phyloP scores from a whole-genome alignment of 2,797 vertebrate species.

The Alca torda region DNA sequence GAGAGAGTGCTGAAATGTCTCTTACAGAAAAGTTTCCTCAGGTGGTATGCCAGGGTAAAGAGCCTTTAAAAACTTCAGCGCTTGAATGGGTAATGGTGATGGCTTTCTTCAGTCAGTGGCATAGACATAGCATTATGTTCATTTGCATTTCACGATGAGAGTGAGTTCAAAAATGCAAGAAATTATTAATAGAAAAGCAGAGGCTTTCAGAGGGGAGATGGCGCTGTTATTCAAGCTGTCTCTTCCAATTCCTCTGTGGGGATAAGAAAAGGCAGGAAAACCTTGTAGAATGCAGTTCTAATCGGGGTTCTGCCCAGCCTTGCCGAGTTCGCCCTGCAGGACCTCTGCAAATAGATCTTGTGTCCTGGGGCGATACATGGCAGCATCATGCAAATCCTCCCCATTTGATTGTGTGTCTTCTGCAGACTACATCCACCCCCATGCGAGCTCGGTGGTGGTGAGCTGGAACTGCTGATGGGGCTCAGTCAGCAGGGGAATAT shows the following conservation, averaged over 20 bases:
- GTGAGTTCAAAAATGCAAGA: not conserved
- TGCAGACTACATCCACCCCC: not conserved
- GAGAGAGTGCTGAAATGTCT: not conserved
- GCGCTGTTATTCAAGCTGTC: not conserved
- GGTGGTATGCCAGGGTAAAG: not conserved
- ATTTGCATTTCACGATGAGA: not conserved
- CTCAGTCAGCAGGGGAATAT: not conserved
- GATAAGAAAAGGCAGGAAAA: not conserved
- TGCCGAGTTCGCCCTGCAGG: not conserved
- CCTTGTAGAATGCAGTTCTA: not conserved
- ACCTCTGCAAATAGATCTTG: not conserved
- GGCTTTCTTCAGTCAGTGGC: not conserved
- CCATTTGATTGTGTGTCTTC: not conserved
- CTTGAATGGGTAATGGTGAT: not conserved
- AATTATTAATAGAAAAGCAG: slow-evolving; percentile 17
- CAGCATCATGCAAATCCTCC: not conserved
- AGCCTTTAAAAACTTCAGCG: not conserved
- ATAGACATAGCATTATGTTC: not conserved
- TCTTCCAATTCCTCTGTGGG: not conserved
- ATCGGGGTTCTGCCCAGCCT: not conserved
- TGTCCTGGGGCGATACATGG: not conserved
- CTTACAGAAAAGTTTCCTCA: not conserved
- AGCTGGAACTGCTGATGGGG: not conserved
- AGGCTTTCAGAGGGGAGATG: not conserved
- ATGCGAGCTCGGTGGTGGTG: not conserved